These are phyloP conservation scores for Delichon dasypus DNA, from an alignment of 2,797 vertebrate species.

Conservation along the genomic window DNA sequence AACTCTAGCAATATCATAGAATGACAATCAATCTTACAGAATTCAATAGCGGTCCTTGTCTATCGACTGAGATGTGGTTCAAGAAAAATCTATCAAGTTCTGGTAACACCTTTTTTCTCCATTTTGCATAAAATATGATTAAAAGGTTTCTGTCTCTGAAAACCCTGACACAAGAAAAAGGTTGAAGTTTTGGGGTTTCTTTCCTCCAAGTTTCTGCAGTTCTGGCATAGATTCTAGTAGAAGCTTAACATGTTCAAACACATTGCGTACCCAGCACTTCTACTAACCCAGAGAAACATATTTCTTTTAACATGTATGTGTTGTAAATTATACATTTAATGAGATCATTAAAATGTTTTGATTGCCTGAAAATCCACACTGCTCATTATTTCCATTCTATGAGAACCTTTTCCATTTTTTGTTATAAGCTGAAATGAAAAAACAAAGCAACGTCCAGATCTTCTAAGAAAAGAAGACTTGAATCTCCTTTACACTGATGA, in stretches of 20 bases:
- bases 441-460: not conserved
- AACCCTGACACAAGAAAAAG: conserved; percentile 5
- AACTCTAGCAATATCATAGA: not conserved
- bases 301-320: conserved; percentile 10
- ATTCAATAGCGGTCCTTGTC: not conserved
- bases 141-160: not conserved
- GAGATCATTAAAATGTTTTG: conserved; percentile 34
- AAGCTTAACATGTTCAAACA: conserved; percentile 39
- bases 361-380: conserved; percentile 45
- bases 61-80: not conserved
- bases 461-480: not conserved
- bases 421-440: not conserved
- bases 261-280: not conserved
- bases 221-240: conserved; percentile 10
- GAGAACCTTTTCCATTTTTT: not conserved
- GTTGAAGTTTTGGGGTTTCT: not conserved
- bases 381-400: conserved; percentile 32
- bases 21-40: not conserved
- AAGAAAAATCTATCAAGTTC: not conserved
- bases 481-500: not conserved
- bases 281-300: not conserved
- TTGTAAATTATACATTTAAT: conserved; percentile 22
- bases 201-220: not conserved
- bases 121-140: not conserved
- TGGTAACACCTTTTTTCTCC: not conserved